Evolutionary conservation across 2,113 vertebrate species (phyloP), one percentile per base, ranked within the genome.

Genomic region (Lucifuga dentata): DNA sequence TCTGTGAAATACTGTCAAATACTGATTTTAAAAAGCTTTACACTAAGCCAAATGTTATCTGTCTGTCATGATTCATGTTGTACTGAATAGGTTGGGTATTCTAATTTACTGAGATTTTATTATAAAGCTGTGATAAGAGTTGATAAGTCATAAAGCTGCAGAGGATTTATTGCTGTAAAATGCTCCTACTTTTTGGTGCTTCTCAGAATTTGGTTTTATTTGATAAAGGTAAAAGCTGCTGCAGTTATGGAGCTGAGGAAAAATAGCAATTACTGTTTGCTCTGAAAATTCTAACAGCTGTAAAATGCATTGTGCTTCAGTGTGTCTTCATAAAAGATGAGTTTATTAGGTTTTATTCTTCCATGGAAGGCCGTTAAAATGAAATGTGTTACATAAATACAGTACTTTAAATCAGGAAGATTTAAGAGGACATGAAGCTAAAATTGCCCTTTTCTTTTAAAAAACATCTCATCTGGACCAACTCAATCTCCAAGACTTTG

Each of bases 1-100:
- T 79, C 53, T 49, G 70, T 38, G 51, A 85, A 85, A 85, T 24
- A 35, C 67, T 50, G 64, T 68, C 61, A 68, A 70, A 58, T 11
- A 46, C 48, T 52, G 15, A 23, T 52, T 62, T 60, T 58, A 46
- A 49, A n/a, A 5, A 61, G 5, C 44, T 29, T 43, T 26, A 41
- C 53, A 74, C 12, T 10, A 52, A 78, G 21, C 15, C 2, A 51
- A 17, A 2, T 33, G 41, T 15, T 41, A 17, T 52, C 26, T 63
- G 39, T 26, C 72, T 21, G 15, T 58, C 29, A 24, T 40, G 33
- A 64, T 64, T 78, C 48, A 78, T 55, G 61, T 56, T 76, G 79
- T 59, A 71, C 52, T 15, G 46, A 56, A 52, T 46, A 41, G n/a
- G 44, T 1, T 48, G 24, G 15, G 10, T 17, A 26, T 38, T 48